Evolutionary conservation across 2,888 invertebrate genomes (phyloP), one percentile per base, ranked within the genome.

Genomic region (Colostygia pectinataria): DNA sequence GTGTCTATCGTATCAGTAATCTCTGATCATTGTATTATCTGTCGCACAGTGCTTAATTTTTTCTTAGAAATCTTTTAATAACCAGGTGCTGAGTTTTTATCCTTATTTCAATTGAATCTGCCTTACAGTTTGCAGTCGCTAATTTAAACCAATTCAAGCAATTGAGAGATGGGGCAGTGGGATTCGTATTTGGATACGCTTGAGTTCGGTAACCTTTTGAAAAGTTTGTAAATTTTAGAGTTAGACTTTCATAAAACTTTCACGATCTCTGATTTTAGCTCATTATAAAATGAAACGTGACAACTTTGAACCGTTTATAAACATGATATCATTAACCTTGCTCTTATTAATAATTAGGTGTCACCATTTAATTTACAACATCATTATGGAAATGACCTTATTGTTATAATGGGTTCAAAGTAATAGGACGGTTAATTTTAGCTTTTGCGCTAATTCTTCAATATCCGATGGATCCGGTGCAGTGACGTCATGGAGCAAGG

Each of bases 61-160:
- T 63, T 63, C 63, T 55, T 38, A 48, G 63, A 61, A 63, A 47
- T 52, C 37, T 29, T 32, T 32, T 48, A 53, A 44, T 49, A 34
- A 27, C 31, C 25, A 40, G 45, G 53, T 53, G 41, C 42, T 9
- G 51, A 52, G 53, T 53, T 57, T 63, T 76, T 79, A 75, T 81
- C 78, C 80, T 80, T 75, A 68, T 77, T 65, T 60, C 59, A 73
- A 70, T 74, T 75, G 39, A 45, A 55, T 43, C 38, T 34, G 52
- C 20, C 24, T 33, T 45, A 45, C 44, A 61, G 57, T 67, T 67
- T 66, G 61, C 71, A 71, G 67, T 59, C 66, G 72, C 74, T 80
- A 80, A 86, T 82, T 86, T 65, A 73, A 78, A 63, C 68, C 81
- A 87, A 87, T 88, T 88, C 70, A 82, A 74, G 66, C 84, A 89